Evolutionary conservation across 2,888 invertebrate genomes (phyloP).

Genomic region (Petrolisthes manimaculis): DNA sequence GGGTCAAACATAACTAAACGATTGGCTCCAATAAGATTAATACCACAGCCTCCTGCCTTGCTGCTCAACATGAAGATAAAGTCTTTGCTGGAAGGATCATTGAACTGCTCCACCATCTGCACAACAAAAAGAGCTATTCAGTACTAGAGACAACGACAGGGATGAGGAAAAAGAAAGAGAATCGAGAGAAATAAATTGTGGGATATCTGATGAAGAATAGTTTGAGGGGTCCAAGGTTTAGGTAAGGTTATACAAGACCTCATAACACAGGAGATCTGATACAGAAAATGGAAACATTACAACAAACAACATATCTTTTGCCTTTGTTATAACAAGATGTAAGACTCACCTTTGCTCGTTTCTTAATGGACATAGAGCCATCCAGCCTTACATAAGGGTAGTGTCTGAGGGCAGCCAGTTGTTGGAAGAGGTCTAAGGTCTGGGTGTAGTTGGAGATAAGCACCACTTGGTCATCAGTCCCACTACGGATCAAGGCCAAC

Average conservation of each 20-base stretch:
- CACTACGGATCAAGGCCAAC: slow-evolving; percentile 89
- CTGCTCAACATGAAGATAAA: slow-evolving; percentile 99
- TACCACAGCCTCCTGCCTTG: slow-evolving; percentile 98
- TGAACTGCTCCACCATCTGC: slow-evolving; percentile 87
- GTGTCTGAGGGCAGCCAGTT: slow-evolving; percentile 83
- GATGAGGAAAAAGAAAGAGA: not conserved
- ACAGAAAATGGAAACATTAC: too few species aligned
- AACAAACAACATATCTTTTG: too few species aligned
- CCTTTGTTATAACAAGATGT: too few species aligned
- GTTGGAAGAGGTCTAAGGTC: slow-evolving; percentile 96
- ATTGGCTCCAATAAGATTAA: slow-evolving; percentile 99
- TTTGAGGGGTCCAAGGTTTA: too few species aligned
- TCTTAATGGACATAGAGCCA: slow-evolving; percentile 97
- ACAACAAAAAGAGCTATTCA: slow-evolving; percentile 1
- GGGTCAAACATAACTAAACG: slow-evolving; percentile 98
- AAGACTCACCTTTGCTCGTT: slow-evolving; percentile 83
- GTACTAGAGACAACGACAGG: not conserved
- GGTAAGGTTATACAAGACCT: too few species aligned
- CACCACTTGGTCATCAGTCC: slow-evolving; percentile 95
- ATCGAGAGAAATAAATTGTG: not conserved
- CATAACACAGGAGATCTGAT: too few species aligned
- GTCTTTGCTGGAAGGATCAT: slow-evolving; percentile 86
- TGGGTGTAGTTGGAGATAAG: slow-evolving; percentile 99
- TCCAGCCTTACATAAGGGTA: slow-evolving; percentile 95
- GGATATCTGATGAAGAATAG: too few species aligned